These are phyloP conservation scores for Cathartes aura DNA, from an alignment of 2,113 vertebrate species.

Conservation along the genomic window DNA sequence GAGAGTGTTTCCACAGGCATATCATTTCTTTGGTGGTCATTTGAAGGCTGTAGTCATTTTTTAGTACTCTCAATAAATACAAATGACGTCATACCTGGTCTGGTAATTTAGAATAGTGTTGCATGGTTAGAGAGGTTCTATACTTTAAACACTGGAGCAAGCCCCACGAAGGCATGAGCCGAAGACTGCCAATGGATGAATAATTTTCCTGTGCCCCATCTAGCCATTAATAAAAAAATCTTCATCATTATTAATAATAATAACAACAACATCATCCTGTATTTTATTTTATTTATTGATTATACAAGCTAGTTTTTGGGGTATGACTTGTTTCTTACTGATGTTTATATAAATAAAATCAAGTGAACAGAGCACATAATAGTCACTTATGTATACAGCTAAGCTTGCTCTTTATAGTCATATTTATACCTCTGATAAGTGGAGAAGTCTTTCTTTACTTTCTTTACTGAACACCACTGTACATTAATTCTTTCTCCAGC, in stretches of 20 bases:
- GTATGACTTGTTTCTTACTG: background rate
- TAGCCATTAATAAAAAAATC: background rate
- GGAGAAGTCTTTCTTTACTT: background rate
- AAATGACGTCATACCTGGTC: background rate
- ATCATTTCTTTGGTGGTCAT: background rate
- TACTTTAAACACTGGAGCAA: background rate
- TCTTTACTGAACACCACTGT: background rate
- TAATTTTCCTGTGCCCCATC: background rate
- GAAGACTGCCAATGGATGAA: background rate
- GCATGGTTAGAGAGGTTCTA: background rate
- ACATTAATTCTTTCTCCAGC: background rate
- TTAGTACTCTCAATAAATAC: background rate
- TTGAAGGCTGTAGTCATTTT: background rate
- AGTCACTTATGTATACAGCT: background rate
- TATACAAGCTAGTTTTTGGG: background rate
- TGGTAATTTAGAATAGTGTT: background rate
- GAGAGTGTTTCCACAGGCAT: background rate
- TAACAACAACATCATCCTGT: background rate
- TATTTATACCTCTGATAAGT: background rate
- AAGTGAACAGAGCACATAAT: background rate
- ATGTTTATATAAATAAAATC: background rate
- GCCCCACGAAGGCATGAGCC: fast-evolving
- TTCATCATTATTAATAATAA: background rate
- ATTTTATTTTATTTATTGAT: background rate
- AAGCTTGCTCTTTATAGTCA: background rate